Conservation (phyloP, 2,888 invertebrate genomes). For the Tiliacea citrago region DNA sequence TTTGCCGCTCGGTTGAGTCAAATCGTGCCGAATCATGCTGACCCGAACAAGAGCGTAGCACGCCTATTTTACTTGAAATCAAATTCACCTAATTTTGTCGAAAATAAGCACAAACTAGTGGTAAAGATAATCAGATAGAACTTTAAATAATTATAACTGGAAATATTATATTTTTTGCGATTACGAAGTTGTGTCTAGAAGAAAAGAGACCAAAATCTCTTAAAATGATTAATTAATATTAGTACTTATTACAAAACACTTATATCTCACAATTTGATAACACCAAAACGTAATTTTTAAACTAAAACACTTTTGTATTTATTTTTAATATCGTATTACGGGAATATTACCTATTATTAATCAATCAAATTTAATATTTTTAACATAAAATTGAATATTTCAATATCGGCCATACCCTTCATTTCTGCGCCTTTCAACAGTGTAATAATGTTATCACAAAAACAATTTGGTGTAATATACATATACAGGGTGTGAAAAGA, state of each 20-base stretch:
- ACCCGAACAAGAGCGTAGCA: background rate
- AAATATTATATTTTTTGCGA: background rate
- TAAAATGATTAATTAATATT: background rate
- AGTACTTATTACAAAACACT: constrained; percentile 3
- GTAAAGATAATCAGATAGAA: background rate
- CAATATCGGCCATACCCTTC: background rate
- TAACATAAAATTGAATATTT: background rate
- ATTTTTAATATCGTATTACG: background rate
- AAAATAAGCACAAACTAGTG: constrained; percentile 41
- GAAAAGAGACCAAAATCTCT: constrained; percentile 22
- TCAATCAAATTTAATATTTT: background rate
- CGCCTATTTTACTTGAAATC: background rate
- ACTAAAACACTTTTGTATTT: background rate
- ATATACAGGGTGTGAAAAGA: background rate
- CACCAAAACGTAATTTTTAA: constrained; percentile 9
- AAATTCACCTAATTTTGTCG: background rate
- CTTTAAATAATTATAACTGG: background rate
- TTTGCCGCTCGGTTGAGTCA: background rate
- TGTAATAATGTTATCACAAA: background rate
- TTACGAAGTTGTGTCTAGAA: background rate
- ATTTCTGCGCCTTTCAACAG: background rate
- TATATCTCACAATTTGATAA: constrained; percentile 18
- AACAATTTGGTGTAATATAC: background rate
- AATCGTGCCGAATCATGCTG: background rate
- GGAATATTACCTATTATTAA: background rate